A percentile compares a stretch with the other conserved stretches of the same genome.
phyloP scores from a whole-genome alignment of 2,797 vertebrate species.

The Platyrinchus mystaceus region DNA sequence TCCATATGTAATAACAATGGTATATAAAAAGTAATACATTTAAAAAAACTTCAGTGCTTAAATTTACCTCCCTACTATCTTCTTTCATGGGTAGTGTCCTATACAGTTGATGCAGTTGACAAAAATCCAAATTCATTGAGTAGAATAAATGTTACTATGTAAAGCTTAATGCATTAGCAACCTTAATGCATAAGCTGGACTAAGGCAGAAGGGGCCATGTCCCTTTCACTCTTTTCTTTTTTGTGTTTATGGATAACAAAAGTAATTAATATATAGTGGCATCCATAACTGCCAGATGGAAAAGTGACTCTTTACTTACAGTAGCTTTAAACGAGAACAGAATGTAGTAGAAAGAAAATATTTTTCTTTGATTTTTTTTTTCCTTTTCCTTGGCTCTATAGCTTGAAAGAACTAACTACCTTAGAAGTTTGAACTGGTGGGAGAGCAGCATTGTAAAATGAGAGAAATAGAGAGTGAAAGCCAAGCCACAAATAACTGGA shows the following conservation, averaged over 20 bases:
- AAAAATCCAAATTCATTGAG: not conserved
- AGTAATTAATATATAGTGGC: not conserved
- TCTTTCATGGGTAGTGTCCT: not conserved
- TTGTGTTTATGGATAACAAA: not conserved
- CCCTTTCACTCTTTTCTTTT: not conserved
- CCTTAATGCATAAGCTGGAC: not conserved
- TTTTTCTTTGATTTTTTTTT: not conserved
- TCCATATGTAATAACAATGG: not conserved
- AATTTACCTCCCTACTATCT: not conserved
- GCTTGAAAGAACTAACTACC: slow-evolving; percentile 3
- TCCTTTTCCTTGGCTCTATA: not conserved
- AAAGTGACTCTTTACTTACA: not conserved
- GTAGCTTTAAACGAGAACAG: not conserved
- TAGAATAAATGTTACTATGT: not conserved
- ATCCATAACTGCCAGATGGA: not conserved
- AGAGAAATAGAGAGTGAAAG: slow-evolving; percentile 34
- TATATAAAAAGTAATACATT: not conserved
- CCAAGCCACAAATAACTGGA: slow-evolving; percentile 67
- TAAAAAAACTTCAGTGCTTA: not conserved
- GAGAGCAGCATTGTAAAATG: slow-evolving; percentile 21
- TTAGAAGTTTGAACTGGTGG: slow-evolving; percentile 44
- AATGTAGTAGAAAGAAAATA: not conserved
- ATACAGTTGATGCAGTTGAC: not conserved
- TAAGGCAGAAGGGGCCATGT: not conserved
- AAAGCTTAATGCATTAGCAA: not conserved